Conservation (phyloP, 2,797 vertebrate species). For the Leontopithecus rosalia region DNA sequence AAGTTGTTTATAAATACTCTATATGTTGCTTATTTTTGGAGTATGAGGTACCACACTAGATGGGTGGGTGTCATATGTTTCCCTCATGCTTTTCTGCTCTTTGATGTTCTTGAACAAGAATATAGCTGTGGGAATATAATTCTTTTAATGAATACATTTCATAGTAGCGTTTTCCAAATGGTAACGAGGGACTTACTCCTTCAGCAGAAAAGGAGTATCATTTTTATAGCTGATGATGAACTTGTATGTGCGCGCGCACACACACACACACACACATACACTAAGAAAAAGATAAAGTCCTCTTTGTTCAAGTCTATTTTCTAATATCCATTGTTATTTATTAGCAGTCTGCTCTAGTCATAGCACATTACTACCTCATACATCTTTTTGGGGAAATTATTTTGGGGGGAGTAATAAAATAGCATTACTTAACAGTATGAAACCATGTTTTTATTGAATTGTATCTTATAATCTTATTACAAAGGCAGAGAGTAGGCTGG, state of each 20-base stretch:
- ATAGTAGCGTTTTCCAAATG: constrained; percentile 9
- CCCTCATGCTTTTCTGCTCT: not conserved
- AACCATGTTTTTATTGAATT: not conserved
- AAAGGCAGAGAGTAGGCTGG: not conserved
- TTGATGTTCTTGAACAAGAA: constrained; percentile 35
- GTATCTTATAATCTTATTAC: not conserved
- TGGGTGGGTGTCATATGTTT: not conserved
- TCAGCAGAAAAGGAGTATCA: not conserved
- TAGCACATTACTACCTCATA: not conserved
- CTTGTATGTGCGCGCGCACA: rapidly evolving
- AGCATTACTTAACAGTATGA: not conserved
- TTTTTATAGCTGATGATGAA: constrained; percentile 3
- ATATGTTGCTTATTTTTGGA: not conserved
- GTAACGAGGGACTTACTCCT: constrained; percentile 15
- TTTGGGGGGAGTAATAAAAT: not conserved
- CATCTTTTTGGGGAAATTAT: not conserved
- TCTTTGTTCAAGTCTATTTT: not conserved
- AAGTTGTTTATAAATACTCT: not conserved
- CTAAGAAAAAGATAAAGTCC: not conserved
- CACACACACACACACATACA: rapidly evolving
- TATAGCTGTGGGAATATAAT: constrained; percentile 35
- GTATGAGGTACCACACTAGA: not conserved
- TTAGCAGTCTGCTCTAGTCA: not conserved
- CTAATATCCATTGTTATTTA: not conserved
- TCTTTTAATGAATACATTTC: constrained; percentile 22